These are phyloP conservation scores for Phorcus lineatus DNA, from an alignment of 2,888 invertebrate species.

Conservation along the genomic window DNA sequence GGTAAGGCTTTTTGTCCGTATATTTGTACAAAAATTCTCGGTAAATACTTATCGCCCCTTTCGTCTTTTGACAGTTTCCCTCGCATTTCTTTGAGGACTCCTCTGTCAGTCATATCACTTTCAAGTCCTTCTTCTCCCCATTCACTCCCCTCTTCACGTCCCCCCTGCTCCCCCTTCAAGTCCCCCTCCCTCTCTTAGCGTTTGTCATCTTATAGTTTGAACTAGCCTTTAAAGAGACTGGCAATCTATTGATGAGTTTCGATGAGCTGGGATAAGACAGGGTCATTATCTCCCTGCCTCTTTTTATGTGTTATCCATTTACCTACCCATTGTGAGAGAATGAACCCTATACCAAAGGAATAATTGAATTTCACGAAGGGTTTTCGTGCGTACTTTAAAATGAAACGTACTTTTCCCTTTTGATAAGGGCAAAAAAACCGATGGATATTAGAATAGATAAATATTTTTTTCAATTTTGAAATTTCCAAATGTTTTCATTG, in stretches of 20 bases:
- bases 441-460: no score
- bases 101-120: no score
- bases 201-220: neutral
- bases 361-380: no score
- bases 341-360: no score
- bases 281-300: neutral
- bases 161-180: neutral
- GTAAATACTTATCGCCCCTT: neutral
- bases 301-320: neutral
- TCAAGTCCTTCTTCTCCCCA: neutral
- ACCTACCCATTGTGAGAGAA: neutral
- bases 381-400: no score
- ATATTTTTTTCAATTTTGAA: no score
- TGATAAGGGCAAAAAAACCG: no score
- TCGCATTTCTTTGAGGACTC: no score
- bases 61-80: neutral
- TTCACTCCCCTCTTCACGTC: neutral
- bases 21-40: slow-evolving; percentile 13
- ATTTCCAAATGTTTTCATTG: no score
- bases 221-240: neutral
- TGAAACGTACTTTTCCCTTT: no score
- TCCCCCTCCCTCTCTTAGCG: neutral
- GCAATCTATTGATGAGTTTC: slow-evolving; percentile 1
- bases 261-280: neutral
- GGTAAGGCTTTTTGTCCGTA: neutral